These are phyloP conservation scores for Octonoba sinensis DNA, from an alignment of 2,888 invertebrate genomes.

Conservation along the genomic window DNA sequence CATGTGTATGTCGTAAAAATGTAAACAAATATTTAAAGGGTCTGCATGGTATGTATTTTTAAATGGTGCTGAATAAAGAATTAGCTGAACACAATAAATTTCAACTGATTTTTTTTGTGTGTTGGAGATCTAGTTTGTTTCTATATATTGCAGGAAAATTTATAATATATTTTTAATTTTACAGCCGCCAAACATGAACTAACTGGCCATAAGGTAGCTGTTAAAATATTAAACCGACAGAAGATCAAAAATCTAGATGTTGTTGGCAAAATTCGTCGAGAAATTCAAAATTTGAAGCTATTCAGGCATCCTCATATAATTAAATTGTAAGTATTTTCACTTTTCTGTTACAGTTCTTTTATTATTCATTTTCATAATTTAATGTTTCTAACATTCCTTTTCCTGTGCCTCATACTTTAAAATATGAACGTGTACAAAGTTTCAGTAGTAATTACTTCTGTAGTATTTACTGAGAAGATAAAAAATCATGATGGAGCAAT, in stretches of 20 bases:
- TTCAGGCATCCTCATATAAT: conserved; percentile 99
- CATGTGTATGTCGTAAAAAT: conserved; percentile 7
- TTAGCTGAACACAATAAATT: not conserved
- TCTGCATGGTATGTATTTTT: not conserved
- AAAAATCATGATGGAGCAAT: too few relatives aligned
- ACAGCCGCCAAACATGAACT: conserved; percentile 94
- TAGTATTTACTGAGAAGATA: too few relatives aligned
- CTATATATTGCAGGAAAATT: not conserved
- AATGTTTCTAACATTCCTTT: not conserved
- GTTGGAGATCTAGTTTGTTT: not conserved
- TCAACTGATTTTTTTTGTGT: not conserved
- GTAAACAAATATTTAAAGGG: conserved; percentile 26
- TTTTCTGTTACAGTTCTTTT: not conserved
- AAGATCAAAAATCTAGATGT: conserved; percentile 99
- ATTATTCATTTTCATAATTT: not conserved
- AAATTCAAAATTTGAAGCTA: conserved; percentile 99
- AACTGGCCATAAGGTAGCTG: conserved; percentile 98
- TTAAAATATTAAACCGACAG: conserved; percentile 97
- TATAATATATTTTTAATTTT: conserved; percentile 60
- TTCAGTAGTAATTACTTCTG: too few relatives aligned
- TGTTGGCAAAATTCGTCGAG: conserved; percentile 97
- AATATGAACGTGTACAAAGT: not conserved
- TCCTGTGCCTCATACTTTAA: not conserved
- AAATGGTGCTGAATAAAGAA: not conserved
- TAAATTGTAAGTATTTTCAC: conserved; percentile 79